These are phyloP conservation scores for Pseudomugil gertrudae DNA, from an alignment of 2,797 vertebrate genomes.

Conservation along the genomic window DNA sequence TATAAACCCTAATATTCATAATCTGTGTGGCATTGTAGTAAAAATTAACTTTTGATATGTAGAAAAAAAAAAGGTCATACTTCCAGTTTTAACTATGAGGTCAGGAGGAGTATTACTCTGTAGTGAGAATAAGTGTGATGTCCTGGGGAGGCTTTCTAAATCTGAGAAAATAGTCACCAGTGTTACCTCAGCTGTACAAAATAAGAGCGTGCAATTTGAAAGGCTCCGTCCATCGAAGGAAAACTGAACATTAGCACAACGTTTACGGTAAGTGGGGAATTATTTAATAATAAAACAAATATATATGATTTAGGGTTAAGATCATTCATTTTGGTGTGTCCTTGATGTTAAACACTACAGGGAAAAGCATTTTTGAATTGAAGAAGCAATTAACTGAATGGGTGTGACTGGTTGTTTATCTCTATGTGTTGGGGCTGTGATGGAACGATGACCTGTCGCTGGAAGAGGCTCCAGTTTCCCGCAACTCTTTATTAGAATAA, in stretches of 20 bases:
- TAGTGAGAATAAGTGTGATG: conserved; percentile 1
- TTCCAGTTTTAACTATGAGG: background rate
- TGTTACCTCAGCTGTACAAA: conserved; percentile 15
- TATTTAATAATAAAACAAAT: background rate
- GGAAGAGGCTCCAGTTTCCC: no score
- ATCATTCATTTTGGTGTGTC: background rate
- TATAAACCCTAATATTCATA: conserved; percentile 4
- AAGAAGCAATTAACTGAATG: no score
- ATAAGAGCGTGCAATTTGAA: background rate
- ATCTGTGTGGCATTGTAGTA: background rate
- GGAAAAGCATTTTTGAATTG: background rate
- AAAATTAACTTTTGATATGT: conserved; percentile 6
- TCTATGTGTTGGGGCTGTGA: no score
- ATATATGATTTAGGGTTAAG: background rate
- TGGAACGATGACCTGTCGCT: no score
- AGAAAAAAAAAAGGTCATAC: background rate
- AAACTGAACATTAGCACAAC: background rate
- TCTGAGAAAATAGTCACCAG: conserved; percentile 1
- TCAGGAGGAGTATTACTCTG: background rate
- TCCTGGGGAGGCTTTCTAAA: conserved; percentile 10
- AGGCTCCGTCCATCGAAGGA: background rate
- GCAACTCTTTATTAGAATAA: no score
- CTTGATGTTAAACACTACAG: background rate
- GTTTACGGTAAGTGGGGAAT: conserved; percentile 4
- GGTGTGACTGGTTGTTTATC: no score